A percentile compares a stretch with the other conserved stretches of the same genome.
Evolutionary conservation across 2,113 vertebrate species (phyloP).

Genomic region (Craseonycteris thonglongyai): DNA sequence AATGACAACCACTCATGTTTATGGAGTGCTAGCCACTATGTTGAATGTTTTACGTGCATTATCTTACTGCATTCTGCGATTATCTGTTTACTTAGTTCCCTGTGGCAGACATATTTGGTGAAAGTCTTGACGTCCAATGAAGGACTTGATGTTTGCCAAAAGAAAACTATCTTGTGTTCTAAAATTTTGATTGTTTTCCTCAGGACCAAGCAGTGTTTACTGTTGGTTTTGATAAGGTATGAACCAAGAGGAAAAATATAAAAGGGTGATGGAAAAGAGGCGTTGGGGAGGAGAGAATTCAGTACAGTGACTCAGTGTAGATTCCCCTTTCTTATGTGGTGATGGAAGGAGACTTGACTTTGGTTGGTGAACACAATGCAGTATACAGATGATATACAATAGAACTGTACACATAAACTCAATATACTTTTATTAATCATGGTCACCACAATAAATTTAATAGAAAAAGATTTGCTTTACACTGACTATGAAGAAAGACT

Average conservation of each 20-base stretch:
- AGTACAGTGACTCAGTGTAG: background rate
- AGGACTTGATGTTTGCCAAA: background rate
- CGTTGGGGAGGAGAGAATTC: fast-evolving
- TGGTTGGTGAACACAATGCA: too few relatives aligned
- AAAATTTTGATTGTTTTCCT: background rate
- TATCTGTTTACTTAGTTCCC: background rate
- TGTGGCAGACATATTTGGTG: background rate
- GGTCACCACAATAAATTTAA: too few relatives aligned
- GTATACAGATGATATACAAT: too few relatives aligned
- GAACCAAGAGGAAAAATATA: background rate
- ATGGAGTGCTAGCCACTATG: background rate
- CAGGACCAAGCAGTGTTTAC: background rate
- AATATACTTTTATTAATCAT: too few relatives aligned
- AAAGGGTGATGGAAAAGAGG: background rate
- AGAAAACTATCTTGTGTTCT: background rate
- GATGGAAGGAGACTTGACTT: too few relatives aligned
- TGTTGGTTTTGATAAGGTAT: background rate
- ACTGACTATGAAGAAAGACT: background rate
- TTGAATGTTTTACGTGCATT: background rate
- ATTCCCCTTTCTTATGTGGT: background rate
- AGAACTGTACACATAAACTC: too few relatives aligned
- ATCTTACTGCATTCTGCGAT: background rate
- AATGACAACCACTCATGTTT: background rate
- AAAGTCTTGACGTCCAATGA: background rate
- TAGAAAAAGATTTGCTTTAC: too few relatives aligned